phyloP scores from a whole-genome alignment of 2,888 invertebrate genomes.

The Colostygia pectinataria region DNA sequence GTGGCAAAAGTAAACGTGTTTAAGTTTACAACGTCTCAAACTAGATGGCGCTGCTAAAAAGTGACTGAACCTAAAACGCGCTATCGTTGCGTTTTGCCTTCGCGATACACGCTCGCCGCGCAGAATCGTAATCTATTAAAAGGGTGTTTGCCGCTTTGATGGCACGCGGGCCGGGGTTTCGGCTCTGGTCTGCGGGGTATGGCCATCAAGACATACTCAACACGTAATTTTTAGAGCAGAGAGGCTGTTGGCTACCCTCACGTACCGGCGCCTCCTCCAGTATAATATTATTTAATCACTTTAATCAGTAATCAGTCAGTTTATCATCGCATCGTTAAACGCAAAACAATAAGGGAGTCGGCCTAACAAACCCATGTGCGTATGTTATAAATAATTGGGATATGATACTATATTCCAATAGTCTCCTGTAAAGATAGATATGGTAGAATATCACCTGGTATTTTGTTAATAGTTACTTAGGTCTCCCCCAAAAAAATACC shows the following conservation, averaged over 20 bases:
- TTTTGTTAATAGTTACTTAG: too few species aligned
- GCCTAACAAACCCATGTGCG: too few species aligned
- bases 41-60: slow-evolving; percentile 14
- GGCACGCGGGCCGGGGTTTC: slow-evolving; percentile 83
- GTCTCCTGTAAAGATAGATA: too few species aligned
- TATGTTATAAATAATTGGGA: too few species aligned
- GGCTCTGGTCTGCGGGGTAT: slow-evolving; percentile 86
- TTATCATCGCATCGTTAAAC: too few species aligned
- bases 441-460: too few species aligned
- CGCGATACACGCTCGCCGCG: not conserved
- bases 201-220: slow-evolving; percentile 94
- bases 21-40: not conserved
- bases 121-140: slow-evolving; percentile 56
- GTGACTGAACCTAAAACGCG: slow-evolving; percentile 2
- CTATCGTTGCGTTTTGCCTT: slow-evolving; percentile 16
- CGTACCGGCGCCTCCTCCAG: slow-evolving; percentile 85
- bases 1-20: too few species aligned
- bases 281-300: too few species aligned
- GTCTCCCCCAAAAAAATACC: too few species aligned
- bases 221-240: slow-evolving; percentile 88
- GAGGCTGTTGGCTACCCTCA: slow-evolving; percentile 88
- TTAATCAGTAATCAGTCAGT: too few species aligned
- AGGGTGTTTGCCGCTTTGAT: slow-evolving; percentile 89
- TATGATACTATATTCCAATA: too few species aligned
- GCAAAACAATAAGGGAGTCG: too few species aligned